Percentiles rank a stretch among this genome's conserved stretches.
phyloP scores from a whole-genome alignment of 2,888 invertebrate genomes.

The Anoplius nigerrimus region DNA sequence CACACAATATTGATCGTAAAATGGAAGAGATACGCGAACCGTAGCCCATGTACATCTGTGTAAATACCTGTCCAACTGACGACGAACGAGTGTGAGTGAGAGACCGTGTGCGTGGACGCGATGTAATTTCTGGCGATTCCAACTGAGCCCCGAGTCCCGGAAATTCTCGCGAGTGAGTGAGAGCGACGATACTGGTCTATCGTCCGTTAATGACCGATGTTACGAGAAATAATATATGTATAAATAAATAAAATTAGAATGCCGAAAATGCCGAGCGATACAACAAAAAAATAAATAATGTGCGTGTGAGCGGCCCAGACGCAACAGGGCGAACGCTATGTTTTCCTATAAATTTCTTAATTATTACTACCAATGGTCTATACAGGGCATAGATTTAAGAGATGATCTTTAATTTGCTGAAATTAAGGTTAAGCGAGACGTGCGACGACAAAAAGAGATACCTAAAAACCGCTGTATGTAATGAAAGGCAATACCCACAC shows the following conservation, averaged over 20 bases:
- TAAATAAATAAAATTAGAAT: slow-evolving; percentile 27
- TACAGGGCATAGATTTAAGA: slow-evolving; percentile 74
- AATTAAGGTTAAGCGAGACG: slow-evolving; percentile 37
- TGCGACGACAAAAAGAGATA: slow-evolving; percentile 32
- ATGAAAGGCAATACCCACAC: slow-evolving; percentile 56
- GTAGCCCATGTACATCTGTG: slow-evolving; percentile 46
- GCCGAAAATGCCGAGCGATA: slow-evolving; percentile 9
- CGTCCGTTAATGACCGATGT: background rate
- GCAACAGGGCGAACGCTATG: slow-evolving; percentile 42
- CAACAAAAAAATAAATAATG: slow-evolving; percentile 12
- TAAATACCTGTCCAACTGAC: slow-evolving; percentile 45
- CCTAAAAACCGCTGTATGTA: slow-evolving; percentile 52
- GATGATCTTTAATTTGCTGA: slow-evolving; percentile 58
- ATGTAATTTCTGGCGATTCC: slow-evolving; percentile 48
- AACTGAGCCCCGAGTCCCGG: slow-evolving; percentile 51
- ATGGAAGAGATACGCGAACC: slow-evolving; percentile 12
- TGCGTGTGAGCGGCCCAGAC: slow-evolving; percentile 33
- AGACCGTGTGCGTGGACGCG: slow-evolving; percentile 35
- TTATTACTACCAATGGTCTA: slow-evolving; percentile 70
- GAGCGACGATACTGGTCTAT: slow-evolving; percentile 16
- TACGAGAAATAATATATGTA: slow-evolving; percentile 12
- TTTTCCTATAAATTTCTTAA: slow-evolving; percentile 67
- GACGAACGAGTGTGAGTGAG: slow-evolving; percentile 18
- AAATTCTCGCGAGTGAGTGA: slow-evolving; percentile 43
- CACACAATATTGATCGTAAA: slow-evolving; percentile 32